Percentiles rank a stretch among this genome's conserved stretches.
These are phyloP conservation scores for Eugnorisma glareosa DNA, from an alignment of 2,888 invertebrate species.

Conservation along the genomic window DNA sequence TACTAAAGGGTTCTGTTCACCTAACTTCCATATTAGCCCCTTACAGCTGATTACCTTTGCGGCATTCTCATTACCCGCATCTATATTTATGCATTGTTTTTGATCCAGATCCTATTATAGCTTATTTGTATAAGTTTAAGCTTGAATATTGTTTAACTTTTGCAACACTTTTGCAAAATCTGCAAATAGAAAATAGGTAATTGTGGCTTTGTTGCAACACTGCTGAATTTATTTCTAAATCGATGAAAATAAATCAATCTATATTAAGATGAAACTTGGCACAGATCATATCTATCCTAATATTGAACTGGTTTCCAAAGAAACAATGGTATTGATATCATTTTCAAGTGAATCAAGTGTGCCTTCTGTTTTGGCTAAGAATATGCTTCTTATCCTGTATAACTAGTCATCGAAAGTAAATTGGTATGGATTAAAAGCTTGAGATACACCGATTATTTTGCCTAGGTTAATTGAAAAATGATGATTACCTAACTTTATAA, in stretches of 20 bases:
- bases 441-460: conserved; percentile 5
- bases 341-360: conserved; percentile 30
- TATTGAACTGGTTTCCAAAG: conserved; percentile 57
- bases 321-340: conserved; percentile 47
- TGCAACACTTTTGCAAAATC: conserved; percentile 49
- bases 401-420: conserved; percentile 19
- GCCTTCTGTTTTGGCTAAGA: conserved; percentile 26
- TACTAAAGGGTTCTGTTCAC: background rate
- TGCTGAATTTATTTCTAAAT: conserved; percentile 39
- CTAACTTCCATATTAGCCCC: background rate
- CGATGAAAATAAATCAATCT: conserved; percentile 58
- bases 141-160: conserved; percentile 43
- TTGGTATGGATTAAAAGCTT: background rate
- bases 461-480: no score
- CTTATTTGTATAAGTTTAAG: conserved; percentile 12
- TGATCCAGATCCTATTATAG: conserved; percentile 21
- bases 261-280: conserved; percentile 58
- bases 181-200: conserved; percentile 44
- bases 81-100: conserved; percentile 43
- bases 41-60: conserved; percentile 36
- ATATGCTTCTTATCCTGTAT: conserved; percentile 36
- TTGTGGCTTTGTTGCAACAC: conserved; percentile 36
- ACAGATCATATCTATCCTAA: conserved; percentile 47
- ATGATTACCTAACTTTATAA: background rate
- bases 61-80: conserved; percentile 40